A percentile compares a stretch with the other conserved stretches of the same genome.
phyloP scores from a whole-genome alignment of 2,797 vertebrate genomes.

The Catamblyrhynchus diadema region DNA sequence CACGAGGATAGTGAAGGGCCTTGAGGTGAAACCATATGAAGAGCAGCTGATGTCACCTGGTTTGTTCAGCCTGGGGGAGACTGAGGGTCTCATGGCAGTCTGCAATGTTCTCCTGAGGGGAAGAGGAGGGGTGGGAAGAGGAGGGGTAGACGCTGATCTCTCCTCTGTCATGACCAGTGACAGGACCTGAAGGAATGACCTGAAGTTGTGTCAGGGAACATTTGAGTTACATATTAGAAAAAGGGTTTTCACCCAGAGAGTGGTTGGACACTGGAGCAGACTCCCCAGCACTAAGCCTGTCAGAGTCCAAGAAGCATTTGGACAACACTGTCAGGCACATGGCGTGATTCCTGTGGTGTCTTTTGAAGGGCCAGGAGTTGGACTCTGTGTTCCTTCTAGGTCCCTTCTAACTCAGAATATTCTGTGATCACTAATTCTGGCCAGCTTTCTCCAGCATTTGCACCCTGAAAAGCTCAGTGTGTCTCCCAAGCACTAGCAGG shows the following conservation, averaged over 20 bases:
- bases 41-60: neutral
- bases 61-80: neutral
- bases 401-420: neutral
- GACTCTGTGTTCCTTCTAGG: rapidly evolving
- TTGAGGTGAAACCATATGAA: rapidly evolving
- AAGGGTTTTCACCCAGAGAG: rapidly evolving
- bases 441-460: neutral
- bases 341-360: neutral
- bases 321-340: no score
- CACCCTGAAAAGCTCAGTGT: neutral
- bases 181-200: neutral
- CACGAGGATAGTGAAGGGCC: rapidly evolving
- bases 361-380: neutral
- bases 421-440: neutral
- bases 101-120: rapidly evolving
- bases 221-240: neutral
- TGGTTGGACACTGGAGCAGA: neutral
- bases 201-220: neutral
- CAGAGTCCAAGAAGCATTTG: neutral
- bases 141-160: neutral
- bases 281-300: neutral
- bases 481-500: neutral
- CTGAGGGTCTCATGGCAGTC: neutral
- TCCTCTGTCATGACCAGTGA: neutral
- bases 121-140: neutral